Evolutionary conservation across 92 coral and sea anemone genomes (phyloP).

Genomic region (Desmophyllum pertusum): DNA sequence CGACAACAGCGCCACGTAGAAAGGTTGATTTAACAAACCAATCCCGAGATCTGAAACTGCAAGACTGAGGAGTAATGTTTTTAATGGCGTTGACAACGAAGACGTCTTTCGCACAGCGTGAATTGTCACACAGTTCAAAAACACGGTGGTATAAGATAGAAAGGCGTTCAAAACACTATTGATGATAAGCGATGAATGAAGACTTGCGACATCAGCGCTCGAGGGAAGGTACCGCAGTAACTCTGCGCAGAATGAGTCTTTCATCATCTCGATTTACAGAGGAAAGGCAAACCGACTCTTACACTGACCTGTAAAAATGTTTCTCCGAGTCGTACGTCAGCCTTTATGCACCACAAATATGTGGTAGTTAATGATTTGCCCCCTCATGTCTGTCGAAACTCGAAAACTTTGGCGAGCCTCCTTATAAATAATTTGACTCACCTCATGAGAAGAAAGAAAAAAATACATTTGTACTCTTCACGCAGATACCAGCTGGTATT

Average conservation of each 20-base stretch:
- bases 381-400: background rate
- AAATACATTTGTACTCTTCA: too few species aligned
- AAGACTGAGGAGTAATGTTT: conserved; percentile 16
- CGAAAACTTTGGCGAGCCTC: background rate
- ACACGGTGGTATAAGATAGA: background rate
- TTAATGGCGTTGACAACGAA: conserved; percentile 4
- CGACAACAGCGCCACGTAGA: conserved; percentile 10
- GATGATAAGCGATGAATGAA: background rate
- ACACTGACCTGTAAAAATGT: background rate
- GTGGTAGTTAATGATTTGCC: background rate
- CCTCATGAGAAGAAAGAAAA: too few species aligned
- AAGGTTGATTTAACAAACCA: conserved; percentile 28
- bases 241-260: conserved; percentile 7
- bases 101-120: conserved; percentile 13
- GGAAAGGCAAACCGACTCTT: background rate
- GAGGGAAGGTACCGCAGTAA: conserved; percentile 4
- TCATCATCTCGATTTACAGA: background rate
- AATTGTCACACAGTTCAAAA: conserved; percentile 21
- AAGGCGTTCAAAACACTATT: conserved; percentile 18
- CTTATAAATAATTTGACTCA: too few species aligned
- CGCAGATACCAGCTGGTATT: background rate
- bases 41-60: conserved; percentile 29
- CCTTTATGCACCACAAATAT: background rate
- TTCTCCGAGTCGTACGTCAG: background rate
- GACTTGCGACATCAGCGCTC: background rate